Base-by-base conservation (phyloP, 2,888 invertebrate species). In the Rhagonycha lutea region DNA sequence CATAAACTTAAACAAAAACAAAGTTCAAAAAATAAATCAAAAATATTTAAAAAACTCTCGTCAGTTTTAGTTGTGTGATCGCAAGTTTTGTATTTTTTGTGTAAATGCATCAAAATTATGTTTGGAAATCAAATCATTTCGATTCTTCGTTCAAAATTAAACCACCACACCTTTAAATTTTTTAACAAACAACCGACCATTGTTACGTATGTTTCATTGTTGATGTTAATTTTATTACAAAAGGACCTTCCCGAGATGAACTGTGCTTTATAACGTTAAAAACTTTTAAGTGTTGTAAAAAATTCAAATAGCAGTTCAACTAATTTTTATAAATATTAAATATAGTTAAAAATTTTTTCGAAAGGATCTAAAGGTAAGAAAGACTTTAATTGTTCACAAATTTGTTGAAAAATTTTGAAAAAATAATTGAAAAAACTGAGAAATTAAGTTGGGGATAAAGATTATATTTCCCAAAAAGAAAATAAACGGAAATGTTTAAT, bases 221-320 rank as follows among this genome's bases (percentile, higher is more conserved):
- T 84, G 76, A 82, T 83, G 82, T 74, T 83, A 75, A 79, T 84
- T 76, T 80, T 83, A 72, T 77, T 84, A 74, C 83, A 83, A 81
- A 80, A 81, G 78, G 84, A 84, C 79, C 80, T 84, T 75, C 83
- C 83, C 9, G 83, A 83, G 74, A 70, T 71, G 63, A 68, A 67
- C 32, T 60, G 65, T 62, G 65, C 73, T 69, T 76, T 65, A 26
- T 65, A 65, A 65, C 23, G 26, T 65, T 23, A 23, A 18, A 65
- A 65, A 24, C 18, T n/a, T 14, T 65, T 24, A 24, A 65, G 23
- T 65, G 18, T 65, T 65, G 23, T 24, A 65, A 65, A n/a, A 63
- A 26, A 65, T 14, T 65, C 26, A 65, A 47, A 47, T 47, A 47
- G 47, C 47, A 47, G 29, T 26, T 29, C 14, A n/a, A 65, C 32